Evolutionary conservation across 2,797 vertebrate species (phyloP), one percentile per base, ranked within the genome.

Genomic region (Otolemur crassicaudatus): DNA sequence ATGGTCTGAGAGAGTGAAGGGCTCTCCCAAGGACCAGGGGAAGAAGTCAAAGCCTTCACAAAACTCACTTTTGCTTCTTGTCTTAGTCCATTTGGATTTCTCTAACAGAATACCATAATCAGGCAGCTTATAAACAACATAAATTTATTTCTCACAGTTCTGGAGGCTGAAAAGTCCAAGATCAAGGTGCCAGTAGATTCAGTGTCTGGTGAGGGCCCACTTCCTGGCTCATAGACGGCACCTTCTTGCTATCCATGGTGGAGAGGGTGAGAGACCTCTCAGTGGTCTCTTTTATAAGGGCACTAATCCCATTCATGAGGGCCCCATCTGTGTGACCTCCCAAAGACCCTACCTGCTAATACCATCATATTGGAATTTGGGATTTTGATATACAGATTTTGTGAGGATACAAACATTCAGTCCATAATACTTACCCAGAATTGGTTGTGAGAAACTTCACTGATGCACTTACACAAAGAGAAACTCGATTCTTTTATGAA

Each of bases 401-500:
- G 12, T 27, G n/a, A 56, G 27, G 31, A 63, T 40, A 65, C 17
- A 23, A 58, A 20, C 20, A 14, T 72, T n/a, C 20, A 29, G 56
- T 58, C n/a, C 34, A 23, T 69, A 31, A 46, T 40, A 61, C 56
- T 3, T 69, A 19, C 95, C 76, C 95, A 94, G 77, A 95, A 77
- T 8, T 31, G 27, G 60, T 22, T 61, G 92, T 93, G 92, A 95
- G 94, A 72, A 96, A 88, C 91, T 90, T 69, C 90, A 67, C 82
- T 95, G 85, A 93, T 95, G 92, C 16, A 81, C 94, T 94, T 97
- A 95, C 76, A 46, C 83, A 75, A 79, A 97, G 97, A 95, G 84
- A 98, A 98, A 97, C 87, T 96, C 93, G 95, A 89, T 96, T 97
- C 75, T 95, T 95, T 91, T 87, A 76, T 79, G 85, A 94, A 96